Evolutionary conservation across 2,113 vertebrate species (phyloP).

Genomic region (Xiphophorus hellerii): DNA sequence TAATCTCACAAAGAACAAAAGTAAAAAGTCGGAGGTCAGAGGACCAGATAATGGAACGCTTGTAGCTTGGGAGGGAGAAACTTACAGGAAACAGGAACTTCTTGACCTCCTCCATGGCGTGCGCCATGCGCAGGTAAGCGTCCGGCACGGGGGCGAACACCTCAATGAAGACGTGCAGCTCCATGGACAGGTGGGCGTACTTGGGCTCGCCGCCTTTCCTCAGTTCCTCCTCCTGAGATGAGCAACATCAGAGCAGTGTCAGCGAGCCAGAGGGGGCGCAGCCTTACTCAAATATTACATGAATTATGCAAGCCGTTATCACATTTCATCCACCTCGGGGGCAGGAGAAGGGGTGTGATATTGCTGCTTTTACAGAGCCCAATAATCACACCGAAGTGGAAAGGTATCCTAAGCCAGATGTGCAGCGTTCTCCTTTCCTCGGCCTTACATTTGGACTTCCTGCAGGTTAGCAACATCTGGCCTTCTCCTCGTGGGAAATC

Average conservation of each 20-base stretch:
- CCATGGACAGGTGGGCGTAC: constrained; percentile 95
- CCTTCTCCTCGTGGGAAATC: constrained; percentile 24
- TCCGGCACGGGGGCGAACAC: constrained; percentile 96
- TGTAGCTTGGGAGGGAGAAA: constrained; percentile 3
- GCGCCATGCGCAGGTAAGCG: constrained; percentile 95
- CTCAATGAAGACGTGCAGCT: constrained; percentile 97
- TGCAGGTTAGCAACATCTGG: constrained; percentile 47
- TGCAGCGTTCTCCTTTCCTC: constrained; percentile 18
- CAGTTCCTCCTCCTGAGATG: constrained; percentile 89
- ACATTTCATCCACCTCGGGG: constrained; percentile 2
- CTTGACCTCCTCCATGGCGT: constrained; percentile 98
- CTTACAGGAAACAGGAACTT: constrained; percentile 96
- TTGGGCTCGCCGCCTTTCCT: constrained; percentile 95
- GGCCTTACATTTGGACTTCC: constrained; percentile 38
- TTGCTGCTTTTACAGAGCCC: neutral
- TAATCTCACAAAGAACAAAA: too few species aligned
- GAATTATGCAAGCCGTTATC: constrained; percentile 15
- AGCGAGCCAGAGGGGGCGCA: neutral
- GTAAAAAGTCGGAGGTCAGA: too few species aligned
- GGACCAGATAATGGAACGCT: too few species aligned
- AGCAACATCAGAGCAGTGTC: neutral
- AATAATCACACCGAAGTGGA: constrained; percentile 22
- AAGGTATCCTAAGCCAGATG: constrained; percentile 36
- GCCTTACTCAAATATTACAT: constrained; percentile 3
- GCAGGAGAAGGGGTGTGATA: neutral